Conservation (phyloP, 2,888 invertebrate species). For the Microctonus aethiopoides region DNA sequence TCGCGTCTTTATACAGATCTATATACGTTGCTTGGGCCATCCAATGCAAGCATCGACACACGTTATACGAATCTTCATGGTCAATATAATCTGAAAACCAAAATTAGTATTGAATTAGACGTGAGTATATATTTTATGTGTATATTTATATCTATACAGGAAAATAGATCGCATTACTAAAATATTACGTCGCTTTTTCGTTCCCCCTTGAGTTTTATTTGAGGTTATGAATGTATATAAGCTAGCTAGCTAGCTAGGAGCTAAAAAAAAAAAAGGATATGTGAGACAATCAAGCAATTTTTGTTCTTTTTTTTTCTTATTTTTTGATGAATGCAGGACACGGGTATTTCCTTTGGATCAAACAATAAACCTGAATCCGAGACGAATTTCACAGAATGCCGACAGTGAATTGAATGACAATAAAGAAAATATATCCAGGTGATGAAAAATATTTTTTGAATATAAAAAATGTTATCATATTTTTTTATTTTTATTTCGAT, state of each 20-base stretch:
- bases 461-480: background rate
- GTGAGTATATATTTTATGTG: slow-evolving; percentile 1
- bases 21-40: background rate
- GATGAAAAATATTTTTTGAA: background rate
- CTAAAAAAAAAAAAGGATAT: background rate
- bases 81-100: slow-evolving; percentile 60
- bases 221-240: background rate
- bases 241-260: background rate
- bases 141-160: background rate
- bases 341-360: slow-evolving; percentile 8
- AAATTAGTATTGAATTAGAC: slow-evolving; percentile 60
- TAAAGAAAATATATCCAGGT: background rate
- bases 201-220: slow-evolving; percentile 1
- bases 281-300: background rate
- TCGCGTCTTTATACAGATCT: slow-evolving; percentile 17
- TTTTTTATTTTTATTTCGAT: background rate
- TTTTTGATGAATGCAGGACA: background rate
- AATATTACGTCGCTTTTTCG: background rate
- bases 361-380: background rate
- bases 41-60: slow-evolving; percentile 20
- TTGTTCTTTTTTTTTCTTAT: background rate
- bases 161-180: slow-evolving; percentile 1
- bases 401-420: background rate
- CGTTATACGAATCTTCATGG: slow-evolving; percentile 51
- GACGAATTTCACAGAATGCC: background rate